Conservation (phyloP, 2,797 vertebrate genomes). For the Selene dorsalis region DNA sequence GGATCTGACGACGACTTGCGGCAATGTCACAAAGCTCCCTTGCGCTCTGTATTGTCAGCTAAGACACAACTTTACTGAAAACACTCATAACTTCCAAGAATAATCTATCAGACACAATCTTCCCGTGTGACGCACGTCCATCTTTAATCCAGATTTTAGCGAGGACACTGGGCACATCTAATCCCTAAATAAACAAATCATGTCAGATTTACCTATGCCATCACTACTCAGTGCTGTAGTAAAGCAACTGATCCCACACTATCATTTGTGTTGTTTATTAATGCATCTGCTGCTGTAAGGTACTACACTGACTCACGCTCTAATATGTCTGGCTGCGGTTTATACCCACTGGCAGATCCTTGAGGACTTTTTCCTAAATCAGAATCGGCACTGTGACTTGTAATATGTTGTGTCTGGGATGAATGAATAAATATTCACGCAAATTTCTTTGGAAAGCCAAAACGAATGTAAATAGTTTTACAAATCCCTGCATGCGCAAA, state of each 20-base stretch:
- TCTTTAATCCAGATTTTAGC: constrained; percentile 70
- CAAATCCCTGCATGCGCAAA: constrained; percentile 36
- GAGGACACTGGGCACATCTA: constrained; percentile 57
- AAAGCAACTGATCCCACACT: constrained; percentile 36
- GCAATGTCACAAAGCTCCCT: not conserved
- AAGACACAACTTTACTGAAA: constrained; percentile 30
- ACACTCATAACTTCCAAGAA: constrained; percentile 48
- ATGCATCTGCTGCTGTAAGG: constrained; percentile 35
- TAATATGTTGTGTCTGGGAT: constrained; percentile 15
- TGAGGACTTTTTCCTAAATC: constrained; percentile 29
- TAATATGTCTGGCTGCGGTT: constrained; percentile 32
- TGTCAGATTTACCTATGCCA: constrained; percentile 53
- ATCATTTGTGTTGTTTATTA: constrained; percentile 35
- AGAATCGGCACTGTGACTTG: constrained; percentile 13
- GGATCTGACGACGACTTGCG: not conserved
- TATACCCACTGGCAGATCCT: constrained; percentile 24
- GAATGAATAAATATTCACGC: constrained; percentile 37
- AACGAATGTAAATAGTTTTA: constrained; percentile 36
- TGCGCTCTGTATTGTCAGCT: constrained; percentile 7
- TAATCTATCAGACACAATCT: constrained; percentile 56
- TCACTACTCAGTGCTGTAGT: constrained; percentile 38
- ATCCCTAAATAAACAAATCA: constrained; percentile 68
- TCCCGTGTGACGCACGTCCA: constrained; percentile 44
- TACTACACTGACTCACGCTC: constrained; percentile 46
- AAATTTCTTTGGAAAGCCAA: constrained; percentile 27